phyloP scores from a whole-genome alignment of 2,888 invertebrate species.

The Rhamnusium bicolor region DNA sequence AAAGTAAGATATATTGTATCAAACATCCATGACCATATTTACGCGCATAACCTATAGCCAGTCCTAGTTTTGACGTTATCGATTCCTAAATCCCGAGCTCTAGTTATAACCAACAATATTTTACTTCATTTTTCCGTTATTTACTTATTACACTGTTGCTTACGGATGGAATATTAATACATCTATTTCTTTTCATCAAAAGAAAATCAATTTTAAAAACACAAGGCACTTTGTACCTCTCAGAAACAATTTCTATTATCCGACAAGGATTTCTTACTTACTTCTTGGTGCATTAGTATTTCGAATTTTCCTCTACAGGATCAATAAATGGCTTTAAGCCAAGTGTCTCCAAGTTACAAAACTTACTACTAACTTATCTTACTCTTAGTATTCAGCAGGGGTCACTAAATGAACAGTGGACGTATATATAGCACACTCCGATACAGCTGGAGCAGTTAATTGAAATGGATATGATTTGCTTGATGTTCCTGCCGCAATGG shows the following conservation, averaged over 20 bases:
- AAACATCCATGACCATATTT: no score
- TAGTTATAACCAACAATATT: no score
- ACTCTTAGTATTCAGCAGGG: conserved; percentile 41
- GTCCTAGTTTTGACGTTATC: no score
- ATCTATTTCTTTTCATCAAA: neutral
- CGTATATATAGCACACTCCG: conserved; percentile 18
- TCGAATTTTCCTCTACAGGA: conserved; percentile 33
- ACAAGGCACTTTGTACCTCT: neutral
- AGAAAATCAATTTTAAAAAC: neutral
- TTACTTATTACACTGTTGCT: no score
- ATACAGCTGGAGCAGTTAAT: conserved; percentile 23
- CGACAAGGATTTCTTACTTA: neutral
- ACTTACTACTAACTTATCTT: conserved; percentile 38
- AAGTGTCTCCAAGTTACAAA: conserved; percentile 38
- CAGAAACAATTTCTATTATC: conserved; percentile 8
- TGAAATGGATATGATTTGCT: conserved; percentile 35
- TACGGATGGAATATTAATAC: no score
- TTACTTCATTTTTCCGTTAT: no score
- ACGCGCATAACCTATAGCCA: no score
- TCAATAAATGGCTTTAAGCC: conserved; percentile 37
- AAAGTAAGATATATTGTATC: no score
- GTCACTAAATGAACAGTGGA: conserved; percentile 35
- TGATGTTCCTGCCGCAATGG: conserved; percentile 4
- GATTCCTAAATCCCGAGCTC: no score
- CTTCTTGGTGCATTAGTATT: conserved; percentile 11